Conservation (phyloP, 2,888 invertebrate species). For the Dasypogon diadema region DNA sequence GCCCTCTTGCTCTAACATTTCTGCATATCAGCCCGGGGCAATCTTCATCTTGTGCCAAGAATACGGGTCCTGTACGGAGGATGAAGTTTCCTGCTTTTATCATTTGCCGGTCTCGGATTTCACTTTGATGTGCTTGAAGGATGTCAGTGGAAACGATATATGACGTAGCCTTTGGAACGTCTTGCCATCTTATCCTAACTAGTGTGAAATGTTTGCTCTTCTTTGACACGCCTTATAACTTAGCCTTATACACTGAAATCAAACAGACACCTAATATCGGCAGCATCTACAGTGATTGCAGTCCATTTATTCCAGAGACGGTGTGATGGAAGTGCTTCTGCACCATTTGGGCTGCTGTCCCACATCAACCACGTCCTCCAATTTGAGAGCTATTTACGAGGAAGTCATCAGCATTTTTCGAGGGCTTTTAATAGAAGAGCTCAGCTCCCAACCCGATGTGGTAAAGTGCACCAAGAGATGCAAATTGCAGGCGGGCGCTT, state of each 20-base stretch:
- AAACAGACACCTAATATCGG: neutral
- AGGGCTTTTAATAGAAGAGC: neutral
- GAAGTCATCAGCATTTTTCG: neutral
- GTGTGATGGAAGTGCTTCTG: neutral
- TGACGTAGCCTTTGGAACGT: neutral
- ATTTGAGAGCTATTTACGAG: neutral
- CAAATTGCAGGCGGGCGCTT: neutral
- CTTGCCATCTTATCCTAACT: neutral
- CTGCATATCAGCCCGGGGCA: conserved; percentile 3
- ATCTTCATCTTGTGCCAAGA: conserved; percentile 3
- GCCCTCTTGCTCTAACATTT: neutral
- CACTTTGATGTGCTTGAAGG: neutral
- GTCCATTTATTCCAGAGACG: neutral
- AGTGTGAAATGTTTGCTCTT: neutral
- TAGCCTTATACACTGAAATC: neutral
- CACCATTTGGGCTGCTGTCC: neutral
- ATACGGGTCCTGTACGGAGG: neutral
- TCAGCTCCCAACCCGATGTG: neutral
- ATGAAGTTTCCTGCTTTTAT: conserved; percentile 1
- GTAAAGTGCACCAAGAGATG: neutral
- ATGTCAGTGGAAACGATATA: neutral
- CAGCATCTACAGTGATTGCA: neutral
- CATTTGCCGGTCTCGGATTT: neutral
- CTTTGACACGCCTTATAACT: neutral
- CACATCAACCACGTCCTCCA: neutral